Evolutionary conservation across 2,888 invertebrate species (phyloP), one percentile per base, ranked within the genome.

Genomic region (Napeogenes inachia): DNA sequence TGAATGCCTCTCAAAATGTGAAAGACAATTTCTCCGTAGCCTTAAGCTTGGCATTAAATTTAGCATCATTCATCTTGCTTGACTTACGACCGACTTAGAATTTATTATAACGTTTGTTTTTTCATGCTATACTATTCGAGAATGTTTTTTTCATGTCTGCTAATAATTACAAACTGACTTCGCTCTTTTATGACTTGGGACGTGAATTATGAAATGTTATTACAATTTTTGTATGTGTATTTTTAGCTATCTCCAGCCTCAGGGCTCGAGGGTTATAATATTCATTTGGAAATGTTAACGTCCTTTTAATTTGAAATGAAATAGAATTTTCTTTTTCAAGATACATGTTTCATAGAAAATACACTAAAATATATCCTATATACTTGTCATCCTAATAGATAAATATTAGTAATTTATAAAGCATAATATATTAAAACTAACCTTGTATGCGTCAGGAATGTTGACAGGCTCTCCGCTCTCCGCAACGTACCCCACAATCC

Each of bases 401-500:
- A 47, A 38, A 50, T 50, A 30, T 8, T 30, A 50, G 8, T 8
- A 6, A 10, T 10, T 21, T 10, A 50, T 10, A 42, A 38, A 4
- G 5, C 42, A 10, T 50, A 50, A 50, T 50, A 50, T 38, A 50
- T 54, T 54, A 45, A 58, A 59, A 65, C 78, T 80, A 78, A 95
- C 96, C 95, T 97, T 94, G 88, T 98, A 98, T 60, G 98, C 98
- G 85, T 98, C 97, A 63, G 97, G 97, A 84, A 98, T 98, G 89
- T 98, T 98, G 79, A 98, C 96, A 12, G 96, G 94, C 79, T 96
- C 96, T 60, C 98, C 98, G 78, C 96, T 96, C 80, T 96, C 95
- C 21, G 98, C 98, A 54, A 98, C 98, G 85, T 96, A 96, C 13
- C 98, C 98, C 46, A 98, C 98, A 77, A 98, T 98, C 62, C 98